Evolutionary conservation across 1,140 invertebrate species (phyloP).

Genomic region (Drosophila parabipectinata): DNA sequence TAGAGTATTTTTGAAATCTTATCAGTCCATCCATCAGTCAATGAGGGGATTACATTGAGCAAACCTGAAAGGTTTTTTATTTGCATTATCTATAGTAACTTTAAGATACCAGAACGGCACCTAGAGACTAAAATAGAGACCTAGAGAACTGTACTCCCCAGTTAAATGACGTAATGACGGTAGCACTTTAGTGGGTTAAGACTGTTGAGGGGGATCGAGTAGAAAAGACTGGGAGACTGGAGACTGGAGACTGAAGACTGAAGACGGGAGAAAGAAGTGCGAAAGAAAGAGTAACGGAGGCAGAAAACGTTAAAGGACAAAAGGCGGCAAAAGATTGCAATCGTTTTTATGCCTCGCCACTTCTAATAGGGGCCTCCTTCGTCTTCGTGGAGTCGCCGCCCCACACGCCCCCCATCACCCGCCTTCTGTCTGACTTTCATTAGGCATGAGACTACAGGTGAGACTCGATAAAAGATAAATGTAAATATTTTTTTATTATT

Average conservation of each 20-base stretch:
- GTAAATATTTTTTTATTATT: too few relatives aligned
- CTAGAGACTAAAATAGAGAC: not conserved
- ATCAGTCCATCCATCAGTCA: conserved; percentile 34
- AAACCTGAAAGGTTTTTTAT: conserved; percentile 22
- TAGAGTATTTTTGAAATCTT: conserved; percentile 16
- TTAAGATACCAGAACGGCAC: conserved; percentile 9
- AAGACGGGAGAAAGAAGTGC: not conserved
- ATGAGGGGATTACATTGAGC: conserved; percentile 30
- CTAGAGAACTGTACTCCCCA: not conserved
- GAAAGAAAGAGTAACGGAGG: not conserved
- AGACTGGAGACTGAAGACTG: not conserved
- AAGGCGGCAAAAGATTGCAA: conserved; percentile 20
- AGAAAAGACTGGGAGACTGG: not conserved
- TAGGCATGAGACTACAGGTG: conserved; percentile 35
- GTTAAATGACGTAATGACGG: conserved; percentile 36
- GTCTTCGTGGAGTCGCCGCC: too few relatives aligned
- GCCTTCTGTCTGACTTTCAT: conserved; percentile 59
- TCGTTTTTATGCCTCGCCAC: conserved; percentile 19
- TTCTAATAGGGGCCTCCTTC: conserved; percentile 24
- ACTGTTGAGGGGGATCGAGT: conserved; percentile 4
- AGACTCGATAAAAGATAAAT: not conserved
- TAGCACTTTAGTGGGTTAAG: conserved; percentile 11
- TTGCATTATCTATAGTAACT: conserved; percentile 29
- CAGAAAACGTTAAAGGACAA: conserved; percentile 2
- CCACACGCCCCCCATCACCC: conserved; percentile 11